Base-by-base conservation (phyloP, 2,113 vertebrate genomes). In the Ophiodon elongatus region DNA sequence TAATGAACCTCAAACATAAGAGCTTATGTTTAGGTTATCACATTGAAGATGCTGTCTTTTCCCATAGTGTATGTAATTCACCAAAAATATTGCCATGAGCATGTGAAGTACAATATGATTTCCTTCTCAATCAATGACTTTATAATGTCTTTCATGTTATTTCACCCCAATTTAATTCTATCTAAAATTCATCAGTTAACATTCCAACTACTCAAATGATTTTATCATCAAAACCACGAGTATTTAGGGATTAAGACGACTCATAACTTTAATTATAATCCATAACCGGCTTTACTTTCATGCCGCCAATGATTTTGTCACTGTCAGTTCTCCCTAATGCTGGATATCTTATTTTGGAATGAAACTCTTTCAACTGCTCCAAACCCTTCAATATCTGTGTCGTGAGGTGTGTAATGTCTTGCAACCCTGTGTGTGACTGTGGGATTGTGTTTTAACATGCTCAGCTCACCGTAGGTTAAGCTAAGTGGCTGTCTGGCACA, bases 401-500 rank as follows among this genome's bases (percentile, higher is more conserved):
- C 77, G 59, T 69, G 31, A 63, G 33, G 56, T 79, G 71, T 80
- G 75, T 83, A 73, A 87, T 82, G 65, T 80, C 52, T 67, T 70
- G 67, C 76, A 69, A 52, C 15, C n/a, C 8, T 50, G 62, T 45
- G 73, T 76, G 56, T 77, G 73, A 75, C 65, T 64, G 57, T 74
- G 79, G 73, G 77, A 62, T 73, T 35, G 23, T 83, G 80, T 89
- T 83, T 82, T 62, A 85, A 70, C 23, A 8, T 39, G 75, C 73
- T 80, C 57, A 25, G 43, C 71, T 74, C 62, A 79, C 25, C 75
- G 73, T 70, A 72, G 84, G 88, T 90, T 88, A 85, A 92, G 80
- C 89, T 93, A 92, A 94, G 89, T 88, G 90, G 88, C 84, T 86
- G 75, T 89, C 84, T 92, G 85, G 85, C 85, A 90, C 70, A 84